Percentiles rank a stretch among this genome's conserved stretches.
These are phyloP conservation scores for Gonocerus acuteangulatus DNA, from an alignment of 2,888 invertebrate genomes.

Conservation along the genomic window DNA sequence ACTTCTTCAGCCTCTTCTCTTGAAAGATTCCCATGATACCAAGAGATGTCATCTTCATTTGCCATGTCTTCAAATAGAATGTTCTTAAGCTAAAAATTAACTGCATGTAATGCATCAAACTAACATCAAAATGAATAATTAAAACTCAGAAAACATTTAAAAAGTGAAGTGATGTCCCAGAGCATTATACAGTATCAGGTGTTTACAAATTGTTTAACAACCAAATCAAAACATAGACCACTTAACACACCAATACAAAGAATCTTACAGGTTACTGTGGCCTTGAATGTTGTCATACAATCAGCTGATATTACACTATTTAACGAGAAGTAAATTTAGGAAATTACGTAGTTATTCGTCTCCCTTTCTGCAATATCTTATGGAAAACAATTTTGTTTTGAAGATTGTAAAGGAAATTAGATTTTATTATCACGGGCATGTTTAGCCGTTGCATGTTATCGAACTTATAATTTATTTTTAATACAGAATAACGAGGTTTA, in stretches of 20 bases:
- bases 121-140: too few species aligned
- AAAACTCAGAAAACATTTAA: too few species aligned
- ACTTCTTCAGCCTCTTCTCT: constrained; percentile 65
- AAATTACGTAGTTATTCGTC: neutral
- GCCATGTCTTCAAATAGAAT: constrained; percentile 33
- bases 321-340: constrained; percentile 11
- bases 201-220: neutral
- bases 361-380: neutral
- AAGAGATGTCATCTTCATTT: constrained; percentile 63
- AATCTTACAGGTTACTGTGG: constrained; percentile 22
- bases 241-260: neutral
- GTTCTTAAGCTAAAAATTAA: constrained; percentile 20
- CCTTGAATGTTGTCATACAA: constrained; percentile 21
- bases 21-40: constrained; percentile 74
- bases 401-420: too few species aligned
- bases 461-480: too few species aligned
- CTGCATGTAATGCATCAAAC: too few species aligned
- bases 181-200: too few species aligned
- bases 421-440: too few species aligned
- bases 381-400: neutral
- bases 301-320: constrained; percentile 19
- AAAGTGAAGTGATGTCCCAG: neutral
- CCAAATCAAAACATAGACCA: neutral
- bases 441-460: too few species aligned
- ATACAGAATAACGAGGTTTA: too few species aligned